Evolutionary conservation across 2,797 vertebrate genomes (phyloP).

Genomic region (Eulemur rubriventer): DNA sequence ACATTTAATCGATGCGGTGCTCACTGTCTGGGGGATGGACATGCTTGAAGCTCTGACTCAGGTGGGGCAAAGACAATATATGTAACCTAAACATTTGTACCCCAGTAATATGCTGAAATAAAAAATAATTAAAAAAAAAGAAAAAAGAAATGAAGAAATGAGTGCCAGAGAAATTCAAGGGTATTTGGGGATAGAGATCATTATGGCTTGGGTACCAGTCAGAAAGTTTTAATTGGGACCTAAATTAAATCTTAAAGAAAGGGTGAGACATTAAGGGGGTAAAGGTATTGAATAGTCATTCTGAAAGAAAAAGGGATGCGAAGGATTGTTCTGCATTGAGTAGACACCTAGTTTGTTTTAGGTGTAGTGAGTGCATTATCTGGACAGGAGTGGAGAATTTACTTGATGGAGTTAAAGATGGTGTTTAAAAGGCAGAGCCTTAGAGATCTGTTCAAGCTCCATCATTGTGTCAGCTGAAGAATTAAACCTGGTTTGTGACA

Average conservation of each 20-base stretch:
- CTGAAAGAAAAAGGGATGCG: background rate
- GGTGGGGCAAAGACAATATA: too few relatives aligned
- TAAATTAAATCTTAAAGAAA: background rate
- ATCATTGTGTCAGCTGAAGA: background rate
- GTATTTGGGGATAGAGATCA: background rate
- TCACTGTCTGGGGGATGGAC: too few relatives aligned
- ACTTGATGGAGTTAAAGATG: background rate
- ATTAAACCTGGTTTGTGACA: background rate
- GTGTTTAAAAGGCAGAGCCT: background rate
- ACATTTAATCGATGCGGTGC: too few relatives aligned
- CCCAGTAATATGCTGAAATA: too few relatives aligned
- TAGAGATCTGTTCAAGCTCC: background rate
- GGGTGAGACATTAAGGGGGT: background rate
- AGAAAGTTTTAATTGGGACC: background rate
- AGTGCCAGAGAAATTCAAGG: conserved; percentile 10
- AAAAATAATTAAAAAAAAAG: too few relatives aligned
- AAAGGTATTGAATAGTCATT: background rate
- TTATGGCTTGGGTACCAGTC: background rate
- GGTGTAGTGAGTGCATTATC: background rate
- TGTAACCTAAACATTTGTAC: too few relatives aligned
- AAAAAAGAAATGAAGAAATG: background rate
- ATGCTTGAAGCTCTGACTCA: too few relatives aligned
- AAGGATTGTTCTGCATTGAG: background rate
- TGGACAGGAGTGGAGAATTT: background rate
- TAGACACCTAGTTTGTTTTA: background rate